Conservation (phyloP, 2,113 vertebrate species). For the Pelusios castaneus region DNA sequence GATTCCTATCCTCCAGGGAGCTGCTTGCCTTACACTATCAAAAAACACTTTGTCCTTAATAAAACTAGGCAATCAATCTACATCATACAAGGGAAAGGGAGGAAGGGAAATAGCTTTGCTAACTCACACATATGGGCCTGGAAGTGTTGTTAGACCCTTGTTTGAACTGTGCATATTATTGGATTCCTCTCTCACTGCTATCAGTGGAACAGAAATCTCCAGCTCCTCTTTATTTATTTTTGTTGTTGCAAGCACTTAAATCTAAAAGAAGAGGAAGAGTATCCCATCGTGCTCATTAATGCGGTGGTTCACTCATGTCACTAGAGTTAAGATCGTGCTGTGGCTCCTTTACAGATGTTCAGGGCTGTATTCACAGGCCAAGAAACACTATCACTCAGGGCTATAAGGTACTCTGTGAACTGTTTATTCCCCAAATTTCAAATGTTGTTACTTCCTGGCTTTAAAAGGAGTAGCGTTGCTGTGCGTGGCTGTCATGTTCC, state of each 20-base stretch:
- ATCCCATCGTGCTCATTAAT: fast-evolving
- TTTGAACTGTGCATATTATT: constrained; percentile 12
- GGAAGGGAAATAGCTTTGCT: constrained; percentile 52
- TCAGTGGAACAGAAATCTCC: constrained; percentile 19
- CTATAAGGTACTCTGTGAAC: neutral
- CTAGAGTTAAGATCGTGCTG: neutral
- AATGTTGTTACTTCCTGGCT: neutral
- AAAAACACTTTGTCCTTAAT: constrained; percentile 75
- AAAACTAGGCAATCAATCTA: constrained; percentile 74
- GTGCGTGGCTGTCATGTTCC: neutral
- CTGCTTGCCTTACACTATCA: constrained; percentile 62
- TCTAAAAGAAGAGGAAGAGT: neutral
- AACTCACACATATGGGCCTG: constrained; percentile 35
- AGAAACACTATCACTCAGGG: neutral
- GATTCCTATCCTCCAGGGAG: constrained; percentile 67
- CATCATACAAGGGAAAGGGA: constrained; percentile 17
- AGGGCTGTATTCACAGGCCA: neutral
- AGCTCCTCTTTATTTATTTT: neutral
- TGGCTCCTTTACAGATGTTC: neutral
- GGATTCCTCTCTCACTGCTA: constrained; percentile 41
- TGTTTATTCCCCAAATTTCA: neutral
- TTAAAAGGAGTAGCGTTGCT: neutral
- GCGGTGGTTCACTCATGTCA: fast-evolving
- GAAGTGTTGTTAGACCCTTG: constrained; percentile 35
- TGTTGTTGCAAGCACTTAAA: neutral